Percentiles rank a stretch among this genome's conserved stretches.
Evolutionary conservation across 92 coral and sea anemone genomes (phyloP).

Genomic region (Muricea muricata): DNA sequence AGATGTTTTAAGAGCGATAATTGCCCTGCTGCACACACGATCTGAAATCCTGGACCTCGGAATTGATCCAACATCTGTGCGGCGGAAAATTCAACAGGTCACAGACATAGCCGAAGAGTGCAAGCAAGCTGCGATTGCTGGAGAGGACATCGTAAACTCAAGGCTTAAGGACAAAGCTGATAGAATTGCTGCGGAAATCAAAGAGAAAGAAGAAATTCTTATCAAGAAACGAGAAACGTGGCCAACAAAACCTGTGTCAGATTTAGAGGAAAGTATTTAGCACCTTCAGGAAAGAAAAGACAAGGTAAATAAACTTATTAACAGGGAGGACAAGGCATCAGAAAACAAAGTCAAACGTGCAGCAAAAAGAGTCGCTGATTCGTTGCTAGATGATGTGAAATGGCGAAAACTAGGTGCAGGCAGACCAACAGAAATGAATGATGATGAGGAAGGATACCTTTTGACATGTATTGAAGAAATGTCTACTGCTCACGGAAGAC

Average conservation of each 20-base stretch:
- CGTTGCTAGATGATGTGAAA: conserved; percentile 59
- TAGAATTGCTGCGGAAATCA: too few species aligned
- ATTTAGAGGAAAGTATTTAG: conserved; percentile 59
- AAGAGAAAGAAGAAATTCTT: too few species aligned
- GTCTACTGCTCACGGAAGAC: conserved; percentile 72
- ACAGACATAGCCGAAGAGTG: not conserved
- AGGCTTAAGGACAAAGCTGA: not conserved
- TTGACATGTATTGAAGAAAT: conserved; percentile 59
- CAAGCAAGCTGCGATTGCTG: not conserved
- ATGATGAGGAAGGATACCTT: conserved; percentile 64
- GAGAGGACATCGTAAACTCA: conserved; percentile 8
- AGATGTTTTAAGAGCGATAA: not conserved
- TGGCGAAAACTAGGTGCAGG: conserved; percentile 66
- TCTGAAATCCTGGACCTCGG: conserved; percentile 2
- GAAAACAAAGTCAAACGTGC: conserved; percentile 57
- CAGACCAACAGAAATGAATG: conserved; percentile 56
- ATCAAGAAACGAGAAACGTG: not conserved
- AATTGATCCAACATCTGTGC: conserved; percentile 6
- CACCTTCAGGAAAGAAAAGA: conserved; percentile 39
- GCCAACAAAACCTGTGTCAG: conserved; percentile 61
- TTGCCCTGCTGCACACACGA: too few species aligned
- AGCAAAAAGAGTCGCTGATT: conserved; percentile 60
- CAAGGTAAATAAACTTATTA: conserved; percentile 27
- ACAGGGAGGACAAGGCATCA: conserved; percentile 47
- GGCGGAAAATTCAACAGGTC: not conserved